Conservation (phyloP, 2,113 vertebrate genomes). For the Chamaea fasciata region DNA sequence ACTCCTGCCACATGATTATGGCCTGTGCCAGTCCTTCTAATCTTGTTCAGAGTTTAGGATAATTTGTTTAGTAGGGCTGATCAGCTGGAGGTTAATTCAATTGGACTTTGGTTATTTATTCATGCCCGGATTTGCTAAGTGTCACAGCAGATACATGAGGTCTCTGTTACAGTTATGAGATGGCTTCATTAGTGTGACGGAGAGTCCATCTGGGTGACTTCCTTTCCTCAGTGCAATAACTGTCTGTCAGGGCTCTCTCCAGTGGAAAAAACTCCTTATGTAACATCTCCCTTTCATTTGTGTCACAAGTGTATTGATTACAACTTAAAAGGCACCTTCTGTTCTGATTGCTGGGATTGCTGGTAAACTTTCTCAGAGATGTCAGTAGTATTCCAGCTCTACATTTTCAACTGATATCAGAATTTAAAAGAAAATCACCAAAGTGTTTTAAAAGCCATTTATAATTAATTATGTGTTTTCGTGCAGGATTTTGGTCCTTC, state of each 20-base stretch:
- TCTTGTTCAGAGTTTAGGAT: constrained; percentile 65
- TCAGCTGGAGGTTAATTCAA: constrained; percentile 77
- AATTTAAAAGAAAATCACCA: neutral
- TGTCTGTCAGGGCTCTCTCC: constrained; percentile 23
- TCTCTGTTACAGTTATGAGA: constrained; percentile 61
- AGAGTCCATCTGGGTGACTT: constrained; percentile 36
- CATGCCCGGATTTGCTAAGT: constrained; percentile 70
- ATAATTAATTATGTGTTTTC: neutral
- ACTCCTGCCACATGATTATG: constrained; percentile 42
- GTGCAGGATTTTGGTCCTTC: neutral
- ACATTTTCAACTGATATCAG: neutral
- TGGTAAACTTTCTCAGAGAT: neutral
- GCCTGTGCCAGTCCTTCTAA: constrained; percentile 60
- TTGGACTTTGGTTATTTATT: constrained; percentile 73
- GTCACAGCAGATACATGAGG: constrained; percentile 68
- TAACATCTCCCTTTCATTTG: constrained; percentile 6
- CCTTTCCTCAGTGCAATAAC: neutral
- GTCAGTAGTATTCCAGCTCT: neutral
- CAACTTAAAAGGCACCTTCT: neutral
- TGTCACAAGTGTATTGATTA: constrained; percentile 24
- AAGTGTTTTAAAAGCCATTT: neutral
- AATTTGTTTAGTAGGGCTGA: constrained; percentile 76
- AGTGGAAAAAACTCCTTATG: constrained; percentile 5
- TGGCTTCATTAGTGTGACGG: constrained; percentile 59
- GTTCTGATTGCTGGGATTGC: neutral